These are phyloP conservation scores for Ditula angustiorana DNA, from an alignment of 2,888 invertebrate genomes.

Conservation along the genomic window DNA sequence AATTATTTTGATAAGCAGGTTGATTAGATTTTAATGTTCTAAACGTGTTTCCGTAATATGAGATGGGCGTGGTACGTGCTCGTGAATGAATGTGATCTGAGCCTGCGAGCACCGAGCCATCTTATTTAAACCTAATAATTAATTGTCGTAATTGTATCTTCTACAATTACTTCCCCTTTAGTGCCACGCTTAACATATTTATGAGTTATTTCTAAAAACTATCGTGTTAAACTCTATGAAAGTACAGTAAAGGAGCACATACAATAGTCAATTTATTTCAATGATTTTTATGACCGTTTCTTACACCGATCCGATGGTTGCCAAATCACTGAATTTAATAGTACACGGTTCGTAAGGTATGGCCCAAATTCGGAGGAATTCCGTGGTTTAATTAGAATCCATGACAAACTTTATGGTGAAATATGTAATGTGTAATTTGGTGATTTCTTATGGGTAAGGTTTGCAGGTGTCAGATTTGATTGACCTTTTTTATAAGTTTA, in stretches of 20 bases:
- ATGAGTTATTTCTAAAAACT: background rate
- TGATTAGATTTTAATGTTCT: constrained; percentile 31
- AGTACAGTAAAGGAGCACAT: background rate
- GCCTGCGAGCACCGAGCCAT: background rate
- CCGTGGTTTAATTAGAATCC: background rate
- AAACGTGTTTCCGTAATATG: constrained; percentile 30
- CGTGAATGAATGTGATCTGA: constrained; percentile 9
- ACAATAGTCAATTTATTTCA: constrained; percentile 1
- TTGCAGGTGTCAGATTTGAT: background rate
- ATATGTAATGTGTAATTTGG: background rate
- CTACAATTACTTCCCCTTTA: too few relatives aligned
- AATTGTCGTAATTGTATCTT: background rate
- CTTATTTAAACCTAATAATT: constrained; percentile 2
- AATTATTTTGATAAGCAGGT: constrained; percentile 16
- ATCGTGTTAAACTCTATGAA: background rate
- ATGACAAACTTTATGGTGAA: background rate
- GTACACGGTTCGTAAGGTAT: constrained; percentile 14
- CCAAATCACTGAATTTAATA: constrained; percentile 20
- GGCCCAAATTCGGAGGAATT: background rate
- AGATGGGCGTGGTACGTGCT: constrained; percentile 20
- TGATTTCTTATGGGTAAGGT: background rate
- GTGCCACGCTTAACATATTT: too few relatives aligned
- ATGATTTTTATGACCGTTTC: constrained; percentile 5
- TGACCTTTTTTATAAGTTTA: background rate
- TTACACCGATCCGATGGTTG: constrained; percentile 9